Evolutionary conservation across 2,797 vertebrate species (phyloP).

Genomic region (Merluccius polli): DNA sequence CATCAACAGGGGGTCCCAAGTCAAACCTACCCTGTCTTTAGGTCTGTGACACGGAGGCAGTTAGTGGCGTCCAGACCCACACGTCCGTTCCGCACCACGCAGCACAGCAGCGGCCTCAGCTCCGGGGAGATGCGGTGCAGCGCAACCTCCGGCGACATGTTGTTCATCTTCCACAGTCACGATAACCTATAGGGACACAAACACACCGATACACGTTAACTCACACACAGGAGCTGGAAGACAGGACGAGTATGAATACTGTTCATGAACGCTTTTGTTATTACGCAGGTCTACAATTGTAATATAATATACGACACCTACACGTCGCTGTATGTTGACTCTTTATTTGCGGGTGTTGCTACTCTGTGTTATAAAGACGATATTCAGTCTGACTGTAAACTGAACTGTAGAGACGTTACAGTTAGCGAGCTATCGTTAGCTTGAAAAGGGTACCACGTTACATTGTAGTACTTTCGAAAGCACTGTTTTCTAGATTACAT

Average conservation of each 20-base stretch:
- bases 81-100: slow-evolving; percentile 89
- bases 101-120: slow-evolving; percentile 87
- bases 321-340: too few species aligned
- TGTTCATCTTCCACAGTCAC: slow-evolving; percentile 71
- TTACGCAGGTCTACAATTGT: too few species aligned
- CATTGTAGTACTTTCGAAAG: background rate
- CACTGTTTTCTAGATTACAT: background rate
- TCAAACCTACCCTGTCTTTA: slow-evolving; percentile 89
- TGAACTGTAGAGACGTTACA: background rate
- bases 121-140: slow-evolving; percentile 92
- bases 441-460: background rate
- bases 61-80: slow-evolving; percentile 95
- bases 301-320: too few species aligned
- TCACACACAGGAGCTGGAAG: background rate
- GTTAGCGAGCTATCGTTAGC: slow-evolving; percentile 40
- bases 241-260: background rate
- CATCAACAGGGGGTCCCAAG: background rate
- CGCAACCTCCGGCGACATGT: slow-evolving; percentile 92
- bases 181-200: background rate
- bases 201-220: background rate
- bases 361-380: background rate
- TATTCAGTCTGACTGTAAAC: background rate
- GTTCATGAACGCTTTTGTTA: background rate
- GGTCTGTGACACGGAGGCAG: slow-evolving; percentile 92
- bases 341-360: background rate